A percentile compares a stretch with the other conserved stretches of the same genome.
Conservation (phyloP, 2,797 vertebrate species). For the Pipistrellus nathusii region DNA sequence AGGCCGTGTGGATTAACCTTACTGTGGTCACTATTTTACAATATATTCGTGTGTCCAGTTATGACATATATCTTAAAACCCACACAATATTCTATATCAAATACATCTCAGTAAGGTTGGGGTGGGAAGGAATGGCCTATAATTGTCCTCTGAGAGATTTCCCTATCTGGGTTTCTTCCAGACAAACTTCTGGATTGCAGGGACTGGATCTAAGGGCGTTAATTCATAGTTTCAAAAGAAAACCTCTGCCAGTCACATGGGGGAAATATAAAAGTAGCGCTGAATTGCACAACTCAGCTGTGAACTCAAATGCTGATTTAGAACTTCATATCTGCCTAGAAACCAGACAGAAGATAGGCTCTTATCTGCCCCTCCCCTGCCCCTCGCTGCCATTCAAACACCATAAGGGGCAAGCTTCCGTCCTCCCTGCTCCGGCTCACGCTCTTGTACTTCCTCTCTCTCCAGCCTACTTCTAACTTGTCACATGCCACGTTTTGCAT, state of each 20-base stretch:
- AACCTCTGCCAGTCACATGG: not conserved
- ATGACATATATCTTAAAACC: not conserved
- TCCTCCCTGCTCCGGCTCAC: fast-evolving
- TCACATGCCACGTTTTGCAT: too few relatives aligned
- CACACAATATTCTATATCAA: not conserved
- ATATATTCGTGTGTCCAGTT: not conserved
- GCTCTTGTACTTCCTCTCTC: not conserved
- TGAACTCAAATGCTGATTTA: not conserved
- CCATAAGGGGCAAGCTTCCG: not conserved
- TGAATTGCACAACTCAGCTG: too few relatives aligned
- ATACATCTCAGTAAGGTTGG: not conserved
- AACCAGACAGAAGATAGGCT: not conserved
- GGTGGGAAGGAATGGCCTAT: not conserved
- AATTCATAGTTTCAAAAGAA: not conserved
- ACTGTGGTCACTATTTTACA: not conserved
- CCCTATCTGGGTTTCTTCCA: not conserved
- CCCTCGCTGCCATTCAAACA: not conserved
- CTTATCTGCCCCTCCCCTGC: not conserved
- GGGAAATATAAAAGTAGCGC: not conserved
- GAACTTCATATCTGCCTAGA: not conserved
- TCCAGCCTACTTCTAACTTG: not conserved
- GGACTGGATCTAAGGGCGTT: not conserved
- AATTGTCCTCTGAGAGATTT: not conserved
- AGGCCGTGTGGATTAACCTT: fast-evolving
- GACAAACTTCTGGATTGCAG: not conserved